Evolutionary conservation across 2,797 vertebrate species (phyloP).

Genomic region (Strix occidentalis): DNA sequence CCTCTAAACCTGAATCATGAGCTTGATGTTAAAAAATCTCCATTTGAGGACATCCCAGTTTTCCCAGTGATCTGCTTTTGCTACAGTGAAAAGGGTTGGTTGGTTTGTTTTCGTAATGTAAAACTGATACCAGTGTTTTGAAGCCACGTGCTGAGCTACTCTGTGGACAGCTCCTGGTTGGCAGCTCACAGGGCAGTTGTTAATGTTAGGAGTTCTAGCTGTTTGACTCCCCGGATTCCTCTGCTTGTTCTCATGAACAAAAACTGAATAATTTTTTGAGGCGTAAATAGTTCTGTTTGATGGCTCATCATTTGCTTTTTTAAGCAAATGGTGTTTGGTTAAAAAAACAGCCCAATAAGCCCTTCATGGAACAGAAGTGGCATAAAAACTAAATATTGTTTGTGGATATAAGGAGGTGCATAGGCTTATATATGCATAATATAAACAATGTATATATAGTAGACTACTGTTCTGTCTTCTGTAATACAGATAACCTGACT

Average conservation of each 20-base stretch:
- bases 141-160: background rate
- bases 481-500: background rate
- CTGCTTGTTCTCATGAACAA: background rate
- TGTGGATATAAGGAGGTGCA: background rate
- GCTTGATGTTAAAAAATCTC: background rate
- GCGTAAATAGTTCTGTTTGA: background rate
- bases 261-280: background rate
- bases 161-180: background rate
- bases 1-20: background rate
- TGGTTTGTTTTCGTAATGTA: background rate
- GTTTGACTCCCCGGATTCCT: background rate
- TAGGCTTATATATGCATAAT: background rate
- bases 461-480: background rate
- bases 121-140: background rate
- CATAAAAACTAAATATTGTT: background rate
- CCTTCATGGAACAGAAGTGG: background rate
- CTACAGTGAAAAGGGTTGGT: accelerated
- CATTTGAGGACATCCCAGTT: background rate
- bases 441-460: background rate
- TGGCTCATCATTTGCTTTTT: background rate
- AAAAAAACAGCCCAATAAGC: background rate
- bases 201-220: background rate
- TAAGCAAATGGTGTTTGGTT: background rate
- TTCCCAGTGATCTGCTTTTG: background rate
- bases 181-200: background rate